phyloP scores from a whole-genome alignment of 2,113 vertebrate genomes.

The Larimichthys crocea region DNA sequence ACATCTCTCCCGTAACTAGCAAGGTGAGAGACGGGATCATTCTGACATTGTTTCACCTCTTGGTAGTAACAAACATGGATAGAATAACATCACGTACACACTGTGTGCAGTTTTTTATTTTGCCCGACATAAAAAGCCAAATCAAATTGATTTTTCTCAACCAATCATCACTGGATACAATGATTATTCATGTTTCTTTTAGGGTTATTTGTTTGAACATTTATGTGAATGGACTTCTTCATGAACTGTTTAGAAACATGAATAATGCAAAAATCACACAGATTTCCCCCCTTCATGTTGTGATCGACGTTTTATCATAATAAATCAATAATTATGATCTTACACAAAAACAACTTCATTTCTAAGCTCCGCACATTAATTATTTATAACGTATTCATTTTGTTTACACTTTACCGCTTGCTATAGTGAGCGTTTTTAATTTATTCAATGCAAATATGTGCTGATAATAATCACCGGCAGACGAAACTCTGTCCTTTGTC shows the following conservation, averaged over 20 bases:
- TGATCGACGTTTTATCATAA: neutral
- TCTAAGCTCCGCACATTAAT: neutral
- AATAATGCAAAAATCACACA: neutral
- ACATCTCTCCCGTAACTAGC: constrained; percentile 5
- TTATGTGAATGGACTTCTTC: neutral
- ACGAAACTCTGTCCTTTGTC: neutral
- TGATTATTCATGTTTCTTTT: neutral
- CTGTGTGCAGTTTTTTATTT: neutral
- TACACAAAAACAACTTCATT: neutral
- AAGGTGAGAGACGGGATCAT: neutral
- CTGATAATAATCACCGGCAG: neutral
- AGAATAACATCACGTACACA: neutral
- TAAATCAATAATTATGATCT: neutral
- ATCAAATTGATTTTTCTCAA: too few relatives aligned
- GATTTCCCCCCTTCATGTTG: neutral
- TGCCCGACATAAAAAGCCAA: neutral
- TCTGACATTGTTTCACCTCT: neutral
- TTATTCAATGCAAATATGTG: neutral
- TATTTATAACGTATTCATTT: neutral
- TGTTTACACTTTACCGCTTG: neutral
- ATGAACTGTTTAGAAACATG: neutral
- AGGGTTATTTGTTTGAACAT: neutral
- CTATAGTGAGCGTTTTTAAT: neutral
- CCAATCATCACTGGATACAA: too few relatives aligned
- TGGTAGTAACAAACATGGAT: neutral